Base-by-base conservation (phyloP, 2,797 vertebrate species). In the Tamandua tetradactyla region DNA sequence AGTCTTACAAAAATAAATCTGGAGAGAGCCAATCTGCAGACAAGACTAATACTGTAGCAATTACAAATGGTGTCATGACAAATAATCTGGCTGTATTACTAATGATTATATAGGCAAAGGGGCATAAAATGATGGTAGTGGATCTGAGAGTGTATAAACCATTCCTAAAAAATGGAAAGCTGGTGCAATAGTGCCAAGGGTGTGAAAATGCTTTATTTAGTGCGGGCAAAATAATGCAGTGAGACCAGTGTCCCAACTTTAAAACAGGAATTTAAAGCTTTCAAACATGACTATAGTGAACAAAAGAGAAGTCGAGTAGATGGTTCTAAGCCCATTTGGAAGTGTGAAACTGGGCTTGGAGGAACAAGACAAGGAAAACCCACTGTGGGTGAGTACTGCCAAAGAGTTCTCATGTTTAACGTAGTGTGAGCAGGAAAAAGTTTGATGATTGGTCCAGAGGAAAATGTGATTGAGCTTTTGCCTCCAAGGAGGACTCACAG, bases 401-500 rank as follows among this genome's bases (percentile, higher is more conserved):
- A 97, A 99, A 99, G 97, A 99, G 98, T 97, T 99, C 99, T 3
- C 99, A 99, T 96, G 97, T 98, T 97, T 99, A 99, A 98, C 98
- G 98, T 83, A 98, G 98, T 59, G 95, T 98, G 95, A 98, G 98
- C 97, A 97, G 98, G 97, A 99, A 99, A 97, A 99, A 99, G n/a
- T n/a, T n/a, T n/a, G n/a, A n/a, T n/a, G n/a, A n/a, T n/a, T n/a
- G n/a, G n/a, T n/a, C n/a, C n/a, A n/a, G n/a, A n/a, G n/a, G n/a
- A n/a, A n/a, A n/a, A n/a, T n/a, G n/a, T n/a, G n/a, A n/a, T n/a
- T n/a, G 99, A 0, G 98, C 99, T 0, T 98, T 99, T 93, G 59
- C 98, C 0, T 98, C 99, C 95, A 99, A 99, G 98, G 99, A 99
- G 98, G 99, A 99, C 96, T 99, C 99, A 0, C 99, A 99, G 99